Base-by-base conservation (phyloP, 2,888 invertebrate genomes). In the Caenorhabditis panamensis region DNA sequence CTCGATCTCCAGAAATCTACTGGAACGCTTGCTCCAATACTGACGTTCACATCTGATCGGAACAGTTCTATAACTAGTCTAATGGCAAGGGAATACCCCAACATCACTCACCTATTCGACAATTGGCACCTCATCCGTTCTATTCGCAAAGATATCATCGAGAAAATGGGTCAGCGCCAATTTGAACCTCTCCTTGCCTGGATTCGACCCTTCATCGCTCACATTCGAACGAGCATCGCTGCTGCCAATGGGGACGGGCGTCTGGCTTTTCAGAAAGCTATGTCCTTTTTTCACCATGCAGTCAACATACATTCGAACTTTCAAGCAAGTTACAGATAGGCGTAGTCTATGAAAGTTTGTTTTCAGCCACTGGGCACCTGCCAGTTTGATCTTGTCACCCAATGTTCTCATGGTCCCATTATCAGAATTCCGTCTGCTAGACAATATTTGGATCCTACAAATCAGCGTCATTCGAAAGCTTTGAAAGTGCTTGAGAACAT, bases 221-320 rank as follows among this genome's bases (percentile, higher is more conserved):
- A 56, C 31, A 26, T 56, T 3, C 28, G 28, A 4, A 16, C 26
- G n/a, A 9, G 8, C 28, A 56, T 56, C 13, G 6, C 56, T 4
- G n/a, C 18, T 56, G 16, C 28, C 6, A 28, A 26, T 56, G 56
- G 56, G n/a, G 56, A 56, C 11, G 56, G 56, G 5, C 16, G n/a
- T n/a, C 9, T 11, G 16, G 24, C 56, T 2, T 56, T 9, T 28
- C 28, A 56, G 18, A 26, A 28, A n/a, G n/a, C 28, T 28, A 26
- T 28, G 16, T 56, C 56, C 9, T 56, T 56, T 16, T 56, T 56
- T 22, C 31, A 26, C 28, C 56, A 56, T 28, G 36, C 11, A 8
- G 36, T 36, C 5, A n/a, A 31, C 31, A 13, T 31, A n/a, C 56
- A 56, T 20, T 5, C 1, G 2, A 31, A 56, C 18, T 56, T 56